A percentile compares a stretch with the other conserved stretches of the same genome.
These are phyloP conservation scores for Embidobia sp. DNA, from an alignment of 2,888 invertebrate species.

Conservation along the genomic window DNA sequence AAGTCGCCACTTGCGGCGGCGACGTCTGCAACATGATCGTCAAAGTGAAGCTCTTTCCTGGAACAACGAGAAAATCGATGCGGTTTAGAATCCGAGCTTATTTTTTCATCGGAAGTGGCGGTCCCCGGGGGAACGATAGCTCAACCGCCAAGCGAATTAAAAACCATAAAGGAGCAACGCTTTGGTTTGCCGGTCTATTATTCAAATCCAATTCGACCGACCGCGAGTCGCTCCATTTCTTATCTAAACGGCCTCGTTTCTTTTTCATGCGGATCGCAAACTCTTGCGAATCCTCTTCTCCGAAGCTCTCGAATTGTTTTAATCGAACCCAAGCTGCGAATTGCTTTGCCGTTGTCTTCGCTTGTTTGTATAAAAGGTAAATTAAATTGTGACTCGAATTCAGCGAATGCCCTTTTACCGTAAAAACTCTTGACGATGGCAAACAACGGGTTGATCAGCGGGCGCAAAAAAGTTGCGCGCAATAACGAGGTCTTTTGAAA, in stretches of 20 bases:
- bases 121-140: slow-evolving; percentile 69
- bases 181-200: slow-evolving; percentile 75
- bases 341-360: too few species aligned
- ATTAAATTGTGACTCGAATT: too few species aligned
- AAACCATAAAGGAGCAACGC: slow-evolving; percentile 73
- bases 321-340: too few species aligned
- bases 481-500: slow-evolving; percentile 45
- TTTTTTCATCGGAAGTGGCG: slow-evolving; percentile 42
- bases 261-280: slow-evolving; percentile 27
- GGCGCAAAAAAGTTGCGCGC: slow-evolving; percentile 33
- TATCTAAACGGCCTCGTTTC: slow-evolving; percentile 44
- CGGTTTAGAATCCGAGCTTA: slow-evolving; percentile 18
- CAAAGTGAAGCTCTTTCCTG: slow-evolving; percentile 75
- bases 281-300: too few species aligned
- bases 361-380: too few species aligned
- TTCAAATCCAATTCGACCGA: slow-evolving; percentile 77
- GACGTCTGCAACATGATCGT: slow-evolving; percentile 82
- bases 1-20: slow-evolving; percentile 93
- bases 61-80: slow-evolving; percentile 45
- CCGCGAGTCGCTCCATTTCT: slow-evolving; percentile 70
- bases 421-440: slow-evolving; percentile 12
- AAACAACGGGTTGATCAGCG: slow-evolving; percentile 15
- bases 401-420: slow-evolving; percentile 11
- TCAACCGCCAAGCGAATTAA: slow-evolving; percentile 76
- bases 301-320: too few species aligned